Percentiles rank a stretch among this genome's conserved stretches.
phyloP scores from a whole-genome alignment of 2,113 vertebrate genomes.

The Rhea pennata region DNA sequence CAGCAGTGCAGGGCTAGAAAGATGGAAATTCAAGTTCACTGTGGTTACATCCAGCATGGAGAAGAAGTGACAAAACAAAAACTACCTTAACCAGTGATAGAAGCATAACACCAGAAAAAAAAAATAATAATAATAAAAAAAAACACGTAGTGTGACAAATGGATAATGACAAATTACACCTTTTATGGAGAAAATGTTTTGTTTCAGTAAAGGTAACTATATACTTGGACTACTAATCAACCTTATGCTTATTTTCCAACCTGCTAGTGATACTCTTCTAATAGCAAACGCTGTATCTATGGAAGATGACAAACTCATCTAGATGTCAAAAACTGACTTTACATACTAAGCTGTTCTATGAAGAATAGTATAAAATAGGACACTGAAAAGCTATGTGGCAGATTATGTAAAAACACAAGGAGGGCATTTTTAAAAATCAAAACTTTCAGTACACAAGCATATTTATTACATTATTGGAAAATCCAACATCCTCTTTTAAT shows the following conservation, averaged over 20 bases:
- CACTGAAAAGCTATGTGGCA: neutral
- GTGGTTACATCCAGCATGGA: neutral
- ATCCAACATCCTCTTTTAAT: neutral
- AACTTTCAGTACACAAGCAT: neutral
- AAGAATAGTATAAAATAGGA: neutral
- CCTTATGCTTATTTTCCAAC: neutral
- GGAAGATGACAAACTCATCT: neutral
- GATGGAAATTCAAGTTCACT: neutral
- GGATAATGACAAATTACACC: fast-evolving
- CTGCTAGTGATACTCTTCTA: neutral
- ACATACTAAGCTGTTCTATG: neutral
- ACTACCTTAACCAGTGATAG: neutral
- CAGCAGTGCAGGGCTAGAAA: fast-evolving
- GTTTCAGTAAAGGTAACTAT: neutral
- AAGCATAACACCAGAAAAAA: neutral
- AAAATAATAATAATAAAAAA: too few relatives aligned
- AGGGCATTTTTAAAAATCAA: neutral
- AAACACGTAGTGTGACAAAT: neutral
- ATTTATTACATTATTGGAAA: neutral
- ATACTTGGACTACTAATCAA: neutral
- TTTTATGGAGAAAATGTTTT: neutral
- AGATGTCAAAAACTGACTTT: neutral
- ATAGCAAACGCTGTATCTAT: neutral
- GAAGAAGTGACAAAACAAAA: neutral
- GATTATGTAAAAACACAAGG: neutral